Evolutionary conservation across 2,888 invertebrate genomes (phyloP), one percentile per base, ranked within the genome.

Genomic region (Papilio gigon): DNA sequence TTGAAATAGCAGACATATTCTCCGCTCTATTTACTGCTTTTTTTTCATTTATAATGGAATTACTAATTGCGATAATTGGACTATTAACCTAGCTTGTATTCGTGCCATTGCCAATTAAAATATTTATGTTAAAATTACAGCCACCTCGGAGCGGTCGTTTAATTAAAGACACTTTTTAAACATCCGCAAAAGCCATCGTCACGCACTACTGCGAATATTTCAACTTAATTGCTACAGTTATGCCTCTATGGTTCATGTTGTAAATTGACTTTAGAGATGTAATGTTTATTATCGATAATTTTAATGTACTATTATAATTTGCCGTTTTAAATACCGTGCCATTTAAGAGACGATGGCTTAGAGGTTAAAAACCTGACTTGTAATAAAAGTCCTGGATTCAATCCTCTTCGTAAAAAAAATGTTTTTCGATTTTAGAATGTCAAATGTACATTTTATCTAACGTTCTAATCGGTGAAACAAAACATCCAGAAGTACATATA

Each of bases 91-190:
- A 58, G 63, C 58, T 4, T 22, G 40, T 62, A 62, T 67, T 35
- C 58, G 35, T 64, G 25, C 59, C 14, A 35, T 59, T 44, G 58
- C 58, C 58, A 68, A 68, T 68, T 68, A 59, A 68, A 68, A 68
- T 63, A 68, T 68, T 68, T 68, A 47, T 63, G 68, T 63, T 63
- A 37, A 68, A 68, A 27, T 62, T 68, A 44, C 47, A 47, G 25
- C 60, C 60, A 61, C 50, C 20, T 40, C 53, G 37, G 27, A 27
- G 50, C 35, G 40, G 67, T 30, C 67, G 30, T 2, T 30, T 47
- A 67, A 67, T 67, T 67, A 67, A 60, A 33, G 50, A 37, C 30
- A 40, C 17, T 17, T 53, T 67, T 67, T 37, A 53, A 61, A 66
- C n/a, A 40, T 37, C 22, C 33, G 11, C 17, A 67, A 67, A 53